phyloP scores from a whole-genome alignment of 2,888 invertebrate species.

The Mimachlamys varia region DNA sequence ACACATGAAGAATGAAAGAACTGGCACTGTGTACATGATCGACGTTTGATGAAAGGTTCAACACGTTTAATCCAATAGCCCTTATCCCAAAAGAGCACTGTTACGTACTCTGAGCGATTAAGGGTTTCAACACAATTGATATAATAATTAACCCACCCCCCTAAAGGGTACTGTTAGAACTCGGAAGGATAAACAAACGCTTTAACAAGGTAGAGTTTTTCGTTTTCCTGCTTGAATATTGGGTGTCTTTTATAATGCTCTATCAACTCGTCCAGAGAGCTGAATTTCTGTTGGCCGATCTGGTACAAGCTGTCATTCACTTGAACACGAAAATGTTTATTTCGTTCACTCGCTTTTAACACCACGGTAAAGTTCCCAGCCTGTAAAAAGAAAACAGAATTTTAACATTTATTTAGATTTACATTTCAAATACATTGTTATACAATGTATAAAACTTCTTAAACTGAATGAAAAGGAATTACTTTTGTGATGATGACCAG shows the following conservation, averaged over 20 bases:
- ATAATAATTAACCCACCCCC: not conserved
- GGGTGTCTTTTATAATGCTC: constrained; percentile 99
- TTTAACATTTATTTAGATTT: not conserved
- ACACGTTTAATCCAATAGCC: not conserved
- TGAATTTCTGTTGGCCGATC: constrained; percentile 99
- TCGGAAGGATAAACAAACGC: constrained; percentile 85
- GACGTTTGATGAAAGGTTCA: not conserved
- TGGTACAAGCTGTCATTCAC: constrained; percentile 91
- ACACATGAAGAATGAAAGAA: not conserved
- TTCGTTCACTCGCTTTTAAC: constrained; percentile 97
- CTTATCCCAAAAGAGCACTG: not conserved
- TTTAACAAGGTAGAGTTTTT: constrained; percentile 97
- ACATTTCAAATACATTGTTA: too few species aligned
- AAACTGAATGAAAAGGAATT: too few species aligned
- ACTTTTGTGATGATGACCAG: too few species aligned
- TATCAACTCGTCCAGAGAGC: constrained; percentile 96
- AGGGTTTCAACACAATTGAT: not conserved
- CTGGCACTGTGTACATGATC: not conserved
- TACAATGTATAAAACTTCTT: too few species aligned
- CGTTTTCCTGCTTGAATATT: constrained; percentile 94
- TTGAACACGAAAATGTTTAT: constrained; percentile 99
- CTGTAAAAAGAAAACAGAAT: constrained; percentile 84
- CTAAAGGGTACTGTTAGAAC: constrained; percentile 55
- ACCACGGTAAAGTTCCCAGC: constrained; percentile 99
- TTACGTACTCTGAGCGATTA: not conserved